Evolutionary conservation across 2,888 invertebrate species (phyloP), one percentile per base, ranked within the genome.

Genomic region (Arge pagana): DNA sequence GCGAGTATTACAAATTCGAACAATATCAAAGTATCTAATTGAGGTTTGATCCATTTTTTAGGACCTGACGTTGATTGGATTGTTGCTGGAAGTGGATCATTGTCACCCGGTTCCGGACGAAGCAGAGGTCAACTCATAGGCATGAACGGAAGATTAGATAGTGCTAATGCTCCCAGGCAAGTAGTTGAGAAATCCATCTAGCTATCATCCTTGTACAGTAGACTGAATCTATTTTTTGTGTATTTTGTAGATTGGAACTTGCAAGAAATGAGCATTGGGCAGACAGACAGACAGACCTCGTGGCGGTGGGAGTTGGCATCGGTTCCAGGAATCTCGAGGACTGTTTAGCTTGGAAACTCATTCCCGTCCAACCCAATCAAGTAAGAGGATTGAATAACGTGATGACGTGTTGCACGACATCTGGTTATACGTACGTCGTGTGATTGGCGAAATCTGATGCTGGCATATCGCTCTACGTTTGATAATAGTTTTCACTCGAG

Each of bases 11-110:
- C 19, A 19, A 16, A 45, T 23, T 35, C 16, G 13, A 45, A 41
- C n/a, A n/a, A n/a, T n/a, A n/a, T n/a, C n/a, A n/a, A n/a, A n/a
- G n/a, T n/a, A n/a, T n/a, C n/a, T n/a, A n/a, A n/a, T n/a, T n/a
- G n/a, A n/a, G n/a, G n/a, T n/a, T n/a, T n/a, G n/a, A 33, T 45
- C 1, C 11, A 7, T 48, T 21, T 57, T 55, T 24, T 55, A 72
- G 86, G 87, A 36, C 83, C 87, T 6, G 91, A 91, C 71, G 81
- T 89, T 26, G 88, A 89, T 50, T 91, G 90, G 90, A 85, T 91
- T 48, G 78, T 85, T 52, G 81, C 83, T 26, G 88, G 85, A 31
- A 80, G 81, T 59, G 83, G 82, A 5, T 82, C 83, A 0, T 79
- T 83, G 18, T 83, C 83, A 2, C 81, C 83, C 0, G 81, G 81